phyloP scores from a whole-genome alignment of 2,113 vertebrate genomes.

The Leucoraja erinaceus region DNA sequence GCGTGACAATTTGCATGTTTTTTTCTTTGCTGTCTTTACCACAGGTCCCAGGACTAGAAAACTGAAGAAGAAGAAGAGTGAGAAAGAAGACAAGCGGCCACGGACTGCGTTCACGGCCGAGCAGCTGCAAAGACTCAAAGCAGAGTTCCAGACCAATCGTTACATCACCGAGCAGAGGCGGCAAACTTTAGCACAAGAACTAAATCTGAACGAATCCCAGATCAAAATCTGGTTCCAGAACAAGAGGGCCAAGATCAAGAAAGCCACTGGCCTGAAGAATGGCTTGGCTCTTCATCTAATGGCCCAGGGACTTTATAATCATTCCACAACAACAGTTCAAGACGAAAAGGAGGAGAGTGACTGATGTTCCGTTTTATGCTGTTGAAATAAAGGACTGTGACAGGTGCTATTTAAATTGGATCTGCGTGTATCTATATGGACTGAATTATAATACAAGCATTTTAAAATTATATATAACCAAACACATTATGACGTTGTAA shows the following conservation, averaged over 20 bases:
- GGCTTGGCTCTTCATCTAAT: constrained; percentile 81
- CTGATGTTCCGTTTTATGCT: constrained; percentile 51
- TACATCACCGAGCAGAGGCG: constrained; percentile 85
- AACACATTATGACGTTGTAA: constrained; percentile 88
- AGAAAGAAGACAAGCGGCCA: constrained; percentile 85
- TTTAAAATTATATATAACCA: constrained; percentile 73
- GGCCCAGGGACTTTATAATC: constrained; percentile 90
- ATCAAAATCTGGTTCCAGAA: constrained; percentile 94
- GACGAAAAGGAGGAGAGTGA: constrained; percentile 92
- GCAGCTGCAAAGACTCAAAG: constrained; percentile 84
- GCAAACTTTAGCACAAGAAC: constrained; percentile 80
- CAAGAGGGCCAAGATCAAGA: constrained; percentile 85
- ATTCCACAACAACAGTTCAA: constrained; percentile 88
- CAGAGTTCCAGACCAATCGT: constrained; percentile 82
- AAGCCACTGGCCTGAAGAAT: constrained; percentile 80
- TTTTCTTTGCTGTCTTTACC: constrained; percentile 15
- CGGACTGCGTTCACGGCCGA: constrained; percentile 85
- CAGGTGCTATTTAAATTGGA: constrained; percentile 78
- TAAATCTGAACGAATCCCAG: constrained; percentile 83
- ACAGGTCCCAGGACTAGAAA: constrained; percentile 95
- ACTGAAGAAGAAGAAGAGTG: constrained; percentile 90
- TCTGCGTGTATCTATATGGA: constrained; percentile 83
- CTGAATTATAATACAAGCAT: constrained; percentile 57
- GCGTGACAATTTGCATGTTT: background rate
- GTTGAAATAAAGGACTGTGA: constrained; percentile 51